A percentile compares a stretch with the other conserved stretches of the same genome.
Evolutionary conservation across 2,888 invertebrate species (phyloP).

Genomic region (Orchestes rusci): DNA sequence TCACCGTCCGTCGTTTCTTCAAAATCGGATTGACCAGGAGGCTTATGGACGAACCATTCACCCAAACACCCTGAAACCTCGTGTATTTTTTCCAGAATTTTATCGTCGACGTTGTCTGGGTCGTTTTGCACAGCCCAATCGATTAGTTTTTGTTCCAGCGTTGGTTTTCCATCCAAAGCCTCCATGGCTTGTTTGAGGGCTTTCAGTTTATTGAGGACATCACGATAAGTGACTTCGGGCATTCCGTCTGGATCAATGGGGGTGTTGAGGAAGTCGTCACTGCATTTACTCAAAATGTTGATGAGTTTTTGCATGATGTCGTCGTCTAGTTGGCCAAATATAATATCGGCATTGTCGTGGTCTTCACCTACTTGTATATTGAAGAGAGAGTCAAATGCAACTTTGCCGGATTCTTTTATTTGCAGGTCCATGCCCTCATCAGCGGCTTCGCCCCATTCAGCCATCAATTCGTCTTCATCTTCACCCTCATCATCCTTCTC

Average conservation of each 20-base stretch:
- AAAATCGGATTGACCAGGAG: neutral
- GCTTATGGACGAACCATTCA: constrained; percentile 23
- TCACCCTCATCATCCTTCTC: constrained; percentile 17
- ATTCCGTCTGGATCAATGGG: constrained; percentile 25
- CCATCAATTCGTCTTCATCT: constrained; percentile 10
- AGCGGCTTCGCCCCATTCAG: neutral
- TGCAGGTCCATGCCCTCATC: too few relatives aligned
- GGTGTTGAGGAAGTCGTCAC: constrained; percentile 29
- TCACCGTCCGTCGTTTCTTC: constrained; percentile 2
- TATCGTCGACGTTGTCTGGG: constrained; percentile 32
- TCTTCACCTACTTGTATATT: too few relatives aligned
- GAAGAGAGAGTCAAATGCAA: too few relatives aligned
- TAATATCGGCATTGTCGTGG: too few relatives aligned
- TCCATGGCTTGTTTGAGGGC: constrained; percentile 9
- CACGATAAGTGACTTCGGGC: constrained; percentile 29
- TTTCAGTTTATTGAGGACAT: constrained; percentile 31
- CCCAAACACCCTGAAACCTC: constrained; percentile 30
- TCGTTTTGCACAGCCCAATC: constrained; percentile 34
- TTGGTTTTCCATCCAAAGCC: constrained; percentile 16
- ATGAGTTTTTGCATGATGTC: constrained; percentile 31
- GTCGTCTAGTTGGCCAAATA: constrained; percentile 18
- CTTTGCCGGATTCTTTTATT: too few relatives aligned
- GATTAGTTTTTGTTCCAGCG: constrained; percentile 32
- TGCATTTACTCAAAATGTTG: constrained; percentile 29
- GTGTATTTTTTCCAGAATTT: constrained; percentile 32